Evolutionary conservation across 1,140 invertebrate genomes (phyloP).

Genomic region (Brevipalpus yothersi): DNA sequence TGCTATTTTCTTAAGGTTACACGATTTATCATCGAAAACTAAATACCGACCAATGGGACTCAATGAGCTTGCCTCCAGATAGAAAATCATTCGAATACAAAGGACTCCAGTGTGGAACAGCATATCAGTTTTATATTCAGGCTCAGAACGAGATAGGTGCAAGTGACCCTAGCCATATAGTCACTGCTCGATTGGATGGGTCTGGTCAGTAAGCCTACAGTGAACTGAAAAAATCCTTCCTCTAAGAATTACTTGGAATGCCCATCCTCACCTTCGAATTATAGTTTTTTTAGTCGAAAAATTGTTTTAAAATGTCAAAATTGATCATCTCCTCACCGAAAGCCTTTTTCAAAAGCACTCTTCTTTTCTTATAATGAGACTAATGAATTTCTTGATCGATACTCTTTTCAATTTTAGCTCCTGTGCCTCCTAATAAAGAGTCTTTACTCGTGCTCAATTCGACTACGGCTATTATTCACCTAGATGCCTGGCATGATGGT

Average conservation of each 20-base stretch:
- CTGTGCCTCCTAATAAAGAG: slow-evolving; percentile 14
- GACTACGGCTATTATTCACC: slow-evolving; percentile 22
- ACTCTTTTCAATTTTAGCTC: slow-evolving; percentile 10
- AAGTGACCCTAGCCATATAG: slow-evolving; percentile 40
- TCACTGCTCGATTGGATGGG: slow-evolving; percentile 13
- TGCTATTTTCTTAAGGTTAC: slow-evolving; percentile 16
- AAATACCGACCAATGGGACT: slow-evolving; percentile 31
- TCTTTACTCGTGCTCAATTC: slow-evolving; percentile 17
- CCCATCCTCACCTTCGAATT: too few relatives aligned
- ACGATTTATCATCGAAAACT: slow-evolving; percentile 20
- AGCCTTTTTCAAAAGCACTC: neutral
- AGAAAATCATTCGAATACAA: neutral
- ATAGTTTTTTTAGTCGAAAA: neutral
- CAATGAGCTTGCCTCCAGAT: slow-evolving; percentile 9
- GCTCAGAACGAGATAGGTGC: slow-evolving; percentile 67
- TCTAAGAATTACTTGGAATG: too few relatives aligned
- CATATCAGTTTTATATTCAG: slow-evolving; percentile 61
- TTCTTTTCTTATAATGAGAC: neutral
- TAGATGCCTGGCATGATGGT: slow-evolving; percentile 28
- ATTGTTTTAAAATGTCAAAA: neutral
- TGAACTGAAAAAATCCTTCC: neutral
- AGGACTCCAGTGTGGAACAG: slow-evolving; percentile 36
- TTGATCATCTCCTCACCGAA: neutral
- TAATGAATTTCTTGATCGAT: neutral
- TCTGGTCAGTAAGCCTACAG: neutral